Base-by-base conservation (phyloP, 2,888 invertebrate species). In the Eupithecia inturbata region DNA sequence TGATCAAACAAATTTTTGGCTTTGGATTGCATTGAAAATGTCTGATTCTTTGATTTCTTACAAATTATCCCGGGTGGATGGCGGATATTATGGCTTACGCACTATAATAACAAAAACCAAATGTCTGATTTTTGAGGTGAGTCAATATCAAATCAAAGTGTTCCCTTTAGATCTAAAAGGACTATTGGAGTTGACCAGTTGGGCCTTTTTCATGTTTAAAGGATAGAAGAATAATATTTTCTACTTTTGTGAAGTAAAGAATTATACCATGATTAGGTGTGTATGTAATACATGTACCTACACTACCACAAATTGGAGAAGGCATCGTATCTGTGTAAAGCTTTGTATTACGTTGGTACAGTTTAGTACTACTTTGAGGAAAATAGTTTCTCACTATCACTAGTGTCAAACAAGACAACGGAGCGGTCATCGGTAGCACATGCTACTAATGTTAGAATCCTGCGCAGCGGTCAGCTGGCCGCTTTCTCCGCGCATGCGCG, bases 401-500 rank as follows among this genome's bases (percentile, higher is more conserved):
- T 26, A 26, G 4, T 57, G 2, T 53, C 53, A 22, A 12, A 22
- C 53, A 10, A 53, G 57, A 57, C 26, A 26, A 3, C n/a, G 10
- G n/a, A 22, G 36, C 33, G 57, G 66, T 71, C 66, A 68, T 71
- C 67, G 45, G 68, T 57, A 45, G 36, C 68, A 62, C 77, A 33
- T 9, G 22, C 22, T 19, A 6, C n/a, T 49, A 53, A n/a, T 1
- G 26, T 57, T 26, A 57, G 57, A 57, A 57, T 57, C 57, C 57
- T 57, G 57, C 57, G 26, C 26, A n/a, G 4, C 57, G 57, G 64
- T 73, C 75, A 76, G 73, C 76, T 69, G 71, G 75, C 62, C 71
- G 73, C 76, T 76, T 76, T 76, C 76, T 71, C 76, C 67, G 67
- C 70, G 49, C 49, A 53, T 60, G 71, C 68, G 68, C 73, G 66